Conservation (phyloP, 2,113 vertebrate species). For the Halichoerus grypus region DNA sequence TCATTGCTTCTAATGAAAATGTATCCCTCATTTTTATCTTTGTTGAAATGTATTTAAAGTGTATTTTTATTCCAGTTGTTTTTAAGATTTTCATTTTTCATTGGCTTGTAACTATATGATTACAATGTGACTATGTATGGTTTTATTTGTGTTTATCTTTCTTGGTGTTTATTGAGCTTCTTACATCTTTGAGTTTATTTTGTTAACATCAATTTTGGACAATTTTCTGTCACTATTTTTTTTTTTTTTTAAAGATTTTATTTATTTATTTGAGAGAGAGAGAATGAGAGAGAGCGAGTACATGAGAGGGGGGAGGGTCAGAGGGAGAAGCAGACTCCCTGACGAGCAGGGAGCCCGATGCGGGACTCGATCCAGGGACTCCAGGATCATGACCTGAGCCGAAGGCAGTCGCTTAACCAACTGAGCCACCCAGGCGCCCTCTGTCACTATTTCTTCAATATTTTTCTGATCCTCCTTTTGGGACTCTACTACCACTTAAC, state of each 20-base stretch:
- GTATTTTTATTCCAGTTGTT: slow-evolving; percentile 18
- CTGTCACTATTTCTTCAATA: not conserved
- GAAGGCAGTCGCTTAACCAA: no score
- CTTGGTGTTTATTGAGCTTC: not conserved
- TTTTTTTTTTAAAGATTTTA: no score
- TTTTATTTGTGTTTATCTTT: slow-evolving; percentile 50
- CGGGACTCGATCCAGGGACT: no score
- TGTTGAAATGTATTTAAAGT: not conserved
- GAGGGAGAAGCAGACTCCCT: no score
- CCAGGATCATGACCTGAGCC: no score
- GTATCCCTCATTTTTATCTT: not conserved
- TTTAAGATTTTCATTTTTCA: not conserved
- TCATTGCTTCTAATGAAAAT: slow-evolving; percentile 33
- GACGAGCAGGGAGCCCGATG: no score
- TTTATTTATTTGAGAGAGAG: no score
- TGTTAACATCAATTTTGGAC: slow-evolving; percentile 6
- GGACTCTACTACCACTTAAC: not conserved
- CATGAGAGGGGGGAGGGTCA: no score
- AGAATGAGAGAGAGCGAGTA: no score
- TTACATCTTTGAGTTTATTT: not conserved
- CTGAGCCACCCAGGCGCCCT: no score
- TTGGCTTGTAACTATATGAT: not conserved
- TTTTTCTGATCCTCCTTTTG: not conserved
- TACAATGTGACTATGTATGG: not conserved
- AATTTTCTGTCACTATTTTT: slow-evolving; percentile 38